These are phyloP conservation scores for Leptarthrus brevirostris DNA, from an alignment of 2,888 invertebrate genomes.

Conservation along the genomic window DNA sequence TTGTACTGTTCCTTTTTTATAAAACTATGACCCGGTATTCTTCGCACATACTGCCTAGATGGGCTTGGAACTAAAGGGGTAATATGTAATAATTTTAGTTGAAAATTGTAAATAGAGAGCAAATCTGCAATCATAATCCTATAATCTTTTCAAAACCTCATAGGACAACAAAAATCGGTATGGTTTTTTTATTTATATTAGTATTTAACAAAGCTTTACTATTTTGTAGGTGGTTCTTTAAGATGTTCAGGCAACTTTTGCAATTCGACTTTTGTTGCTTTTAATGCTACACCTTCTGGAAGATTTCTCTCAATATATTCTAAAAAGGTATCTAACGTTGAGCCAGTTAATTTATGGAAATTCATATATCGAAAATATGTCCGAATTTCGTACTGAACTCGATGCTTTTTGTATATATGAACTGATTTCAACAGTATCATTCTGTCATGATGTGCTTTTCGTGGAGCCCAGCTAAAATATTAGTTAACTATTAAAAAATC, in stretches of 20 bases:
- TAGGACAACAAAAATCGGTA: too few species aligned
- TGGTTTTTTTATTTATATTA: too few species aligned
- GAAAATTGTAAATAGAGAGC: too few species aligned
- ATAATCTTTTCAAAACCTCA: too few species aligned
- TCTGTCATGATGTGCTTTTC: conserved; percentile 80
- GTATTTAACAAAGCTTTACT: too few species aligned
- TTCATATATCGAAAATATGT: conserved; percentile 90
- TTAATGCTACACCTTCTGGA: conserved; percentile 96
- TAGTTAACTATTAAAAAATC: conserved; percentile 25
- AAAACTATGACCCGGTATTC: too few species aligned
- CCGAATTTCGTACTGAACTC: conserved; percentile 94
- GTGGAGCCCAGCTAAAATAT: conserved; percentile 77
- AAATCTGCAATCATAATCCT: too few species aligned
- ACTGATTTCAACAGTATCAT: conserved; percentile 87
- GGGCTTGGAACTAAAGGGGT: too few species aligned
- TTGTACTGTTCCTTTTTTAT: too few species aligned
- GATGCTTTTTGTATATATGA: conserved; percentile 92
- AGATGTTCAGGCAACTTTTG: conserved; percentile 71
- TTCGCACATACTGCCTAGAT: too few species aligned
- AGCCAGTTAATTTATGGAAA: conserved; percentile 88
- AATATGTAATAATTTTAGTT: too few species aligned
- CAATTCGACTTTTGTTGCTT: conserved; percentile 82
- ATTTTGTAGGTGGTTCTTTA: conserved; percentile 67
- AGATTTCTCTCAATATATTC: conserved; percentile 97
- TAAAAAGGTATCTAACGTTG: conserved; percentile 93